phyloP scores from a whole-genome alignment of 2,113 vertebrate genomes.

The Petrocephalus zakoni region DNA sequence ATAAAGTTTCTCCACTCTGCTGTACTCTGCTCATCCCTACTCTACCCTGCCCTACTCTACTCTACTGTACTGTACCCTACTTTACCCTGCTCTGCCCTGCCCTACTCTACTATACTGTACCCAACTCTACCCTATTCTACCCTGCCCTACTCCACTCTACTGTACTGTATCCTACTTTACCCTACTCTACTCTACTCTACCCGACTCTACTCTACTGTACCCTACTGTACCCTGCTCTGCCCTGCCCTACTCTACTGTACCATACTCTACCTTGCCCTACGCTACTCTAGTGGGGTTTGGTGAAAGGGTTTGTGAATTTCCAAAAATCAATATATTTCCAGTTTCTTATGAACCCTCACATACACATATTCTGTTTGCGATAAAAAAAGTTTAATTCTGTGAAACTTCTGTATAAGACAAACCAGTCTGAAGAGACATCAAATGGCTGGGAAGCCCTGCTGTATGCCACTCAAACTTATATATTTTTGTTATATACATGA shows the following conservation, averaged over 20 bases:
- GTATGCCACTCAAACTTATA: neutral
- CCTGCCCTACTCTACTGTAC: too few species aligned
- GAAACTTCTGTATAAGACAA: neutral
- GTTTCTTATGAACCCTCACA: neutral
- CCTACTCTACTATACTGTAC: neutral
- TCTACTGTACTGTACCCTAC: too few species aligned
- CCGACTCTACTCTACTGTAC: too few species aligned
- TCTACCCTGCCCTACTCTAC: too few species aligned
- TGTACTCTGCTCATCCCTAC: neutral
- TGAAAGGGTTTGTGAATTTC: neutral
- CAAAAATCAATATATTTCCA: neutral
- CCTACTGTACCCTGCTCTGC: neutral
- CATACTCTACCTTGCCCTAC: too few species aligned
- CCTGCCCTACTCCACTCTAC: neutral
- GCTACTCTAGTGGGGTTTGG: neutral
- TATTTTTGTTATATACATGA: neutral
- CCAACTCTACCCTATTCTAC: too few species aligned
- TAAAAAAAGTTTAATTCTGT: neutral
- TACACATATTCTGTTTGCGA: neutral
- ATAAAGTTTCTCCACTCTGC: neutral
- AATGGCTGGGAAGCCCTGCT: neutral
- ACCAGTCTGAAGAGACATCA: neutral
- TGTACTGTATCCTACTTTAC: neutral
- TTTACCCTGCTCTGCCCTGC: too few species aligned
- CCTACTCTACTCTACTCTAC: too few species aligned